Evolutionary conservation across 2,113 vertebrate genomes (phyloP).

Genomic region (Albula glossodonta): DNA sequence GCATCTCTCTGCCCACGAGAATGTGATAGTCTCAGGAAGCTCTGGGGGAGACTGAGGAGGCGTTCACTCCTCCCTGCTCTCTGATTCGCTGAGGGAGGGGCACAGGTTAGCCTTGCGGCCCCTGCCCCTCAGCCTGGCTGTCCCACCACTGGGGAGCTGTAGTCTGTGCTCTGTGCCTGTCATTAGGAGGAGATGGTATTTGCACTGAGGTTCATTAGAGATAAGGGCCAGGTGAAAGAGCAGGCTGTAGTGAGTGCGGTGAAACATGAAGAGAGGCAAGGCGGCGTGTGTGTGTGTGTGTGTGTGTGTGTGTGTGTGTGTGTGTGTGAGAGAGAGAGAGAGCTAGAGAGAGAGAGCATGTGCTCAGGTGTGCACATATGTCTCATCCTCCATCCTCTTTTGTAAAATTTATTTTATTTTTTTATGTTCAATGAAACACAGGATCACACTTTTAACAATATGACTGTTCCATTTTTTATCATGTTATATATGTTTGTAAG

Average conservation of each 20-base stretch:
- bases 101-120: no score
- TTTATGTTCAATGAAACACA: neutral
- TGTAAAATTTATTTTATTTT: no score
- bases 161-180: neutral
- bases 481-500: no score
- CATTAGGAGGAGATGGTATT: neutral
- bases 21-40: neutral
- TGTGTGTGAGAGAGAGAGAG: no score
- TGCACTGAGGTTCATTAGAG: neutral
- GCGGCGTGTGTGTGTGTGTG: no score
- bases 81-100: neutral
- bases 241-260: neutral
- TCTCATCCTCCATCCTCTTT: no score
- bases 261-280: neutral
- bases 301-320: neutral
- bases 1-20: neutral
- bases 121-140: neutral
- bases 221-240: neutral
- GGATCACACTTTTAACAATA: neutral
- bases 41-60: no score
- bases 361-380: no score
- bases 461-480: no score
- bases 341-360: no score
- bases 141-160: neutral
- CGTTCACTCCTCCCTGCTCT: neutral